Evolutionary conservation across 2,113 vertebrate genomes (phyloP), one percentile per base, ranked within the genome.

Genomic region (Chunga burmeisteri): DNA sequence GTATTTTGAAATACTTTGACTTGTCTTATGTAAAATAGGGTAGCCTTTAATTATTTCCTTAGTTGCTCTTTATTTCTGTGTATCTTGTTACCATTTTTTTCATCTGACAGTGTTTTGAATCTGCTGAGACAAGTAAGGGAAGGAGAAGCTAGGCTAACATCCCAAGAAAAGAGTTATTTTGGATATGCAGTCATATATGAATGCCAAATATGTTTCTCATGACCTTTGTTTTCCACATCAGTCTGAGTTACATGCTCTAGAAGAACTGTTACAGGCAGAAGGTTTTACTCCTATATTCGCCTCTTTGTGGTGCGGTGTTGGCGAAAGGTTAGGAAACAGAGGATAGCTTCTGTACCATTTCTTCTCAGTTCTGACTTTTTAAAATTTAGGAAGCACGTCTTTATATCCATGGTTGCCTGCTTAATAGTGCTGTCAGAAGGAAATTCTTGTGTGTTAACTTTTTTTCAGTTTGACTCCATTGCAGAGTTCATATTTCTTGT

Each of bases 121-220:
- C 50, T 81, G 0, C 38, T 62, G 62, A 86, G 75, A 81, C 52
- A 87, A 74, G 19, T 78, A 71, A 79, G 18, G 55, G 44, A 84
- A 91, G 42, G 25, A 96, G 68, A 80, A 89, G 34, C 15, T 55
- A 56, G 55, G 61, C 73, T 94, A 83, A 87, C 38, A 38, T 91
- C 86, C 84, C 86, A 75, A 84, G n/a, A 47, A 88, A 56, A 88
- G 46, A 50, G 73, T 91, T 75, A 38, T 80, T 94, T 97, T 87
- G 86, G 66, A 68, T 59, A 53, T 3, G 5, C 21, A 65, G 6
- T 72, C n/a, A 21, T 79, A 38, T 32, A 67, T 38, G 49, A 95
- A 82, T 89, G 61, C 72, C 66, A 94, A 1, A 85, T 90, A 34
- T 55, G 49, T 91, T 92, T 96, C 96, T 93, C 63, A 46, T 67